Conservation (phyloP, 2,888 invertebrate genomes). For the Metellina segmentata region DNA sequence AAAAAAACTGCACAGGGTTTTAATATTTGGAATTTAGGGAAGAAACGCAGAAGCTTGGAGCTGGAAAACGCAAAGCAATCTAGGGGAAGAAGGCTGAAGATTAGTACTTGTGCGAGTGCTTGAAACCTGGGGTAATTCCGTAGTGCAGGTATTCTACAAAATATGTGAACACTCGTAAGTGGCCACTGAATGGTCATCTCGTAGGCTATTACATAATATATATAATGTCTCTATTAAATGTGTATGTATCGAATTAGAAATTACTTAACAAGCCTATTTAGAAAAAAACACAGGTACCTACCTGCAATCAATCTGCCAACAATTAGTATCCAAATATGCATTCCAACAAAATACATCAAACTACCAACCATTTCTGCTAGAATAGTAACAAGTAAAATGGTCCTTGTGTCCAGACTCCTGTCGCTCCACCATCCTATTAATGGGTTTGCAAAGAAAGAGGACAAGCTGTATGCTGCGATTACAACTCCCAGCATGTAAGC, state of each 20-base stretch:
- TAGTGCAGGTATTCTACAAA: no score
- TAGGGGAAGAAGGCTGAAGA: no score
- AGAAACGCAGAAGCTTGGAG: no score
- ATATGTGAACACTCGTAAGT: no score
- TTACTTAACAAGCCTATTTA: background rate
- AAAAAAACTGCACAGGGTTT: no score
- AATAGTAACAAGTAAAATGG: conserved; percentile 80
- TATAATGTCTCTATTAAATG: no score
- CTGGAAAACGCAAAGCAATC: no score
- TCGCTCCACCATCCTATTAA: conserved; percentile 81
- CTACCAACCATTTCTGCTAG: conserved; percentile 81
- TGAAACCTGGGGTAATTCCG: no score
- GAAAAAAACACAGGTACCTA: conserved; percentile 78
- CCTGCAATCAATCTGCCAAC: conserved; percentile 81
- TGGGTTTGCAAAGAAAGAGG: conserved; percentile 81
- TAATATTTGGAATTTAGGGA: no score
- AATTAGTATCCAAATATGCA: conserved; percentile 81
- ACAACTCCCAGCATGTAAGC: conserved; percentile 82
- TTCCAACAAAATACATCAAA: conserved; percentile 81
- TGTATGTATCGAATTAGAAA: background rate
- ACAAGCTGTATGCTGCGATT: conserved; percentile 81
- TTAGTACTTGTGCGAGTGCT: no score
- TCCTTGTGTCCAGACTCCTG: conserved; percentile 80
- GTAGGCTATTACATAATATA: no score
- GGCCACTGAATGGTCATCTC: no score